These are phyloP conservation scores for Clytia hemisphaerica DNA, from an alignment of 30 jellyfish, hydroid and myxozoan species.

Conservation along the genomic window DNA sequence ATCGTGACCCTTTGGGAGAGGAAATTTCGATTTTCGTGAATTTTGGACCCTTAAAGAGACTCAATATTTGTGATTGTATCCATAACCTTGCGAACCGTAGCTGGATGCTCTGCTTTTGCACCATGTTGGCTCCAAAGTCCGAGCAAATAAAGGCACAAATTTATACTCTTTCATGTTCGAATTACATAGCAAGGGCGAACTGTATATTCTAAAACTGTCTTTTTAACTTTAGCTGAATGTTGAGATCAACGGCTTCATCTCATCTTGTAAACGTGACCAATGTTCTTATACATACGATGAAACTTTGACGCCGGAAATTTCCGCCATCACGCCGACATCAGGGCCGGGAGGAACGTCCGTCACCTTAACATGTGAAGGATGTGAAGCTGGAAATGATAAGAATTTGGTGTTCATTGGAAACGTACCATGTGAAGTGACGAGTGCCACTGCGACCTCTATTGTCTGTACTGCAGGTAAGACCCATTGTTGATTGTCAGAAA, in stretches of 20 bases:
- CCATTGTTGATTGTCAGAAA: no score
- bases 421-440: conserved; percentile 34
- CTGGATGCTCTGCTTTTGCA: no score
- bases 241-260: conserved; percentile 56
- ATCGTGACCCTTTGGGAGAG: no score
- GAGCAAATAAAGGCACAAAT: no score
- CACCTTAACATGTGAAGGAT: conserved; percentile 57
- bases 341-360: conserved; percentile 59
- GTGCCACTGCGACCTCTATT: conserved; percentile 31
- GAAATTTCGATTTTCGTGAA: no score
- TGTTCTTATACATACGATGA: conserved; percentile 49
- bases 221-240: conserved; percentile 54
- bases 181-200: no score
- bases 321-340: conserved; percentile 42
- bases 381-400: conserved; percentile 14
- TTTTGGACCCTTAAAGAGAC: no score
- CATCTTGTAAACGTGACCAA: conserved; percentile 49
- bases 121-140: no score
- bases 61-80: no score
- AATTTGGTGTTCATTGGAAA: conserved; percentile 52
- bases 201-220: no score
- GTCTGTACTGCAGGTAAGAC: conserved; percentile 64
- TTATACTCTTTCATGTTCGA: no score
- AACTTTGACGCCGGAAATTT: conserved; percentile 49
- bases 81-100: no score